Percentiles rank a stretch among this genome's conserved stretches.
Evolutionary conservation across 2,113 vertebrate species (phyloP).

Genomic region (Brachionichthys hirsutus): DNA sequence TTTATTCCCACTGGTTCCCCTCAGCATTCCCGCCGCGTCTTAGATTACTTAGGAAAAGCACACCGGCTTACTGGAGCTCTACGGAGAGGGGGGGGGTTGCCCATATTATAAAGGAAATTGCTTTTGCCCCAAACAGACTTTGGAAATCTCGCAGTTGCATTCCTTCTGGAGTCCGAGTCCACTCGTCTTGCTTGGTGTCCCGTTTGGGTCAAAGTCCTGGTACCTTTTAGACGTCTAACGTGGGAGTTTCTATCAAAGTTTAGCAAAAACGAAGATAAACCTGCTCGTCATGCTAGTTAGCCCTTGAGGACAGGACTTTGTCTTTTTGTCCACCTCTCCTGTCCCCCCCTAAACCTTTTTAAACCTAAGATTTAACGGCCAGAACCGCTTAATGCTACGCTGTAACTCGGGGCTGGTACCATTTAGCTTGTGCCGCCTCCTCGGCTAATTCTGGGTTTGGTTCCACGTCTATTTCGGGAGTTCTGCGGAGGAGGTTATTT

Average conservation of each 20-base stretch:
- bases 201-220: too few species aligned
- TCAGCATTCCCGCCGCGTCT: slow-evolving; percentile 42
- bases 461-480: slow-evolving; percentile 21
- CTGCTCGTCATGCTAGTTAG: too few species aligned
- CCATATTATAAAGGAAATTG: slow-evolving; percentile 57
- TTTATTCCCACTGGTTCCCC: slow-evolving; percentile 41
- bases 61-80: slow-evolving; percentile 12
- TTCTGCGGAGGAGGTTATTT: background rate
- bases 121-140: slow-evolving; percentile 25
- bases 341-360: slow-evolving; percentile 14
- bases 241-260: too few species aligned
- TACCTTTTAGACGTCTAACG: too few species aligned
- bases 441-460: slow-evolving; percentile 42
- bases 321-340: background rate
- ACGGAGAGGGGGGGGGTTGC: slow-evolving; percentile 23
- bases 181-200: too few species aligned
- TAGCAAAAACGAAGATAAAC: too few species aligned
- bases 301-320: too few species aligned
- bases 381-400: slow-evolving; percentile 25
- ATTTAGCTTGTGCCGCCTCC: slow-evolving; percentile 1
- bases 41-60: slow-evolving; percentile 26
- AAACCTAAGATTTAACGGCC: slow-evolving; percentile 36
- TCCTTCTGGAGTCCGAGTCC: background rate
- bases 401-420: slow-evolving; percentile 16
- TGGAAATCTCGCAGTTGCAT: slow-evolving; percentile 18